Evolutionary conservation across 2,888 invertebrate genomes (phyloP), one percentile per base, ranked within the genome.

Genomic region (Hemicrepidius hirtus): DNA sequence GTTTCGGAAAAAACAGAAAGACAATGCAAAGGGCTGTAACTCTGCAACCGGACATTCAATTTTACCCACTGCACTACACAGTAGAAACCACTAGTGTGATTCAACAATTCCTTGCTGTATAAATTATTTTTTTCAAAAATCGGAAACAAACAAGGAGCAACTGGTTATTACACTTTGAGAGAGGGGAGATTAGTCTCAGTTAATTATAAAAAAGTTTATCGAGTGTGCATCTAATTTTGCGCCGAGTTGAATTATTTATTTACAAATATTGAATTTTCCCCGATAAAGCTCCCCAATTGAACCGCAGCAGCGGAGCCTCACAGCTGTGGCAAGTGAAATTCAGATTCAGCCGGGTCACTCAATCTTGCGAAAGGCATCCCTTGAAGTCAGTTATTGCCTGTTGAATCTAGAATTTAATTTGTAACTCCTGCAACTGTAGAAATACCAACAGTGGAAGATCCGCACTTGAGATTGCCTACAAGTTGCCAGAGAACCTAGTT

Each of bases 391-490:
- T 60, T 68, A 68, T 49, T 68, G 68, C 68, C 59, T 59, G 68
- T 68, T 68, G 68, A 68, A 49, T 49, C 35, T 32, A 60, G 57
- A 68, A 68, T 68, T 59, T 59, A 68, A 60, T 59, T 68, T 60
- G 49, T 50, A 37, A 60, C 44, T 68, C 9, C 41, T 57, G 55
- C 12, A 28, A 44, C 55, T 55, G 35, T 32, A 35, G 24, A 37
- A 53, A 40, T 53, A 24, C 50, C 37, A 53, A 44, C 28, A 32
- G 5, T 37, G 57, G 13, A 28, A 12, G 9, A 12, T 10, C 32
- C 13, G 55, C 7, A 5, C 16, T 35, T 35, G 5, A 50, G 24
- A 50, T 50, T 50, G 50, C 7, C 16, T 21, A 50, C 24, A 24
- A 50, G 50, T 24, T 50, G 24, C 21, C 21, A 10, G 24, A 21